Conservation (phyloP, 1,140 invertebrate species). For the Spodoptera litura region DNA sequence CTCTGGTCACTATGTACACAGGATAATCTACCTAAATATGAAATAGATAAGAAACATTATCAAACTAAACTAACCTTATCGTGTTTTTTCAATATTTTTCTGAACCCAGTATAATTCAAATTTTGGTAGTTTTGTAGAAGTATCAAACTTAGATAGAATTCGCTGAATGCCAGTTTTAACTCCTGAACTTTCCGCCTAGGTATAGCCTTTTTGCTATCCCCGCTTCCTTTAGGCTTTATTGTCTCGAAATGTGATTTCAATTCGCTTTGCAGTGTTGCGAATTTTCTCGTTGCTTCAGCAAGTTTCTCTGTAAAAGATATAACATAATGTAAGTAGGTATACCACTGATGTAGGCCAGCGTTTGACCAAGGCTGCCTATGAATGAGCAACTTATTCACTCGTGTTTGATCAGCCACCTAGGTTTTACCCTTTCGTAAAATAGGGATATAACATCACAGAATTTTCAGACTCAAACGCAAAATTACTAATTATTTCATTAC, state of each 20-base stretch:
- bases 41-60: slow-evolving; percentile 35
- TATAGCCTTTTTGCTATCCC: slow-evolving; percentile 86
- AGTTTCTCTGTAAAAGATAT: slow-evolving; percentile 93
- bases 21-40: slow-evolving; percentile 25
- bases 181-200: slow-evolving; percentile 95
- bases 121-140: slow-evolving; percentile 97
- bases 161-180: slow-evolving; percentile 98
- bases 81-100: slow-evolving; percentile 99
- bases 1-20: slow-evolving; percentile 14
- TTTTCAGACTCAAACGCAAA: too few species aligned
- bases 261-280: slow-evolving; percentile 95
- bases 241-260: slow-evolving; percentile 91
- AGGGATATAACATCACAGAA: too few species aligned
- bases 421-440: too few species aligned
- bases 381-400: too few species aligned
- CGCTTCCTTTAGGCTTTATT: slow-evolving; percentile 87
- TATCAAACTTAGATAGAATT: slow-evolving; percentile 99
- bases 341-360: too few species aligned
- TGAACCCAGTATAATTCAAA: slow-evolving; percentile 99
- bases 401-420: too few species aligned
- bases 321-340: slow-evolving; percentile 1
- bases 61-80: slow-evolving; percentile 94
- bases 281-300: slow-evolving; percentile 98
- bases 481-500: too few species aligned
- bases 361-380: too few species aligned